Percentiles rank a stretch among this genome's conserved stretches.
Evolutionary conservation across 2,797 vertebrate genomes (phyloP).

Genomic region (Alexandromys oeconomus): DNA sequence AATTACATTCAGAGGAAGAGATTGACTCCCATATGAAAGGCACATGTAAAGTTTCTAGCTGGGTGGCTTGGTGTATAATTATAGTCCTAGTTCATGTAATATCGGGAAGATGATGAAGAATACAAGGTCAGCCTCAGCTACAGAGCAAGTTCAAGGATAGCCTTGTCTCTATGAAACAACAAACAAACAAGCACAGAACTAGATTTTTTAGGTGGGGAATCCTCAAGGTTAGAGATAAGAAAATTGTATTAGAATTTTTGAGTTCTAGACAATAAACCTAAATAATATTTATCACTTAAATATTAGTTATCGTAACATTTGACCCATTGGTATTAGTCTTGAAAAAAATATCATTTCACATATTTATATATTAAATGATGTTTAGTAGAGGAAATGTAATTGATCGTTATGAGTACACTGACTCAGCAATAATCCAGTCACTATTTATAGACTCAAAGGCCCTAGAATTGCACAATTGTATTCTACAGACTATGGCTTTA

Average conservation of each 20-base stretch:
- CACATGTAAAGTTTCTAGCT: not conserved
- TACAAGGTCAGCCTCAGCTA: not conserved
- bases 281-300: slow-evolving; percentile 37
- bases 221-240: not conserved
- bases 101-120: not conserved
- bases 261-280: not conserved
- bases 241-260: not conserved
- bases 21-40: not conserved
- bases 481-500: not conserved
- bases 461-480: not conserved
- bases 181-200: not conserved
- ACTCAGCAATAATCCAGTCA: not conserved
- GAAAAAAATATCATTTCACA: slow-evolving; percentile 29
- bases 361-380: not conserved
- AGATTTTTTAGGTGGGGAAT: not conserved
- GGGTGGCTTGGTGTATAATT: not conserved
- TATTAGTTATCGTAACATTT: slow-evolving; percentile 36
- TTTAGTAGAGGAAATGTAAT: slow-evolving; percentile 18
- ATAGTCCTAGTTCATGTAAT: not conserved
- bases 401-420: not conserved
- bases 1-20: not conserved
- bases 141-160: not conserved
- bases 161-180: not conserved
- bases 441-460: slow-evolving; percentile 6
- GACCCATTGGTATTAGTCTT: not conserved